These are phyloP conservation scores for Microcebus jonahi DNA, from an alignment of 2,113 vertebrate genomes.

Conservation along the genomic window DNA sequence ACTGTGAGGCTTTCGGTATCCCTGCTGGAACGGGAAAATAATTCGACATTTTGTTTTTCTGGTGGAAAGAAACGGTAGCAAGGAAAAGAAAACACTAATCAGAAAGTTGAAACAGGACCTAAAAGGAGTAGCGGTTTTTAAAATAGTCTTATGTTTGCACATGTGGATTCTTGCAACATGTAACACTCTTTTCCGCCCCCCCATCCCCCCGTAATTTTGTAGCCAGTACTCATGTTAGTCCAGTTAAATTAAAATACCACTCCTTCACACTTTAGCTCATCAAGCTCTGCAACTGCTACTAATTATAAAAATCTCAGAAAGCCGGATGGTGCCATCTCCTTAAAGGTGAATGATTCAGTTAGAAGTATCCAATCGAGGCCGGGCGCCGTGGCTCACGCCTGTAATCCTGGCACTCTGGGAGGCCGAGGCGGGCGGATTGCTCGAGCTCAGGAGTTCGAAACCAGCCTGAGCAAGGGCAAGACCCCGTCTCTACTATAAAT, in stretches of 20 bases:
- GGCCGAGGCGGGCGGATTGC: no score
- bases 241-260: neutral
- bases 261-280: neutral
- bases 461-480: no score
- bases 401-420: no score
- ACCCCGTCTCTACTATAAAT: no score
- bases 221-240: neutral
- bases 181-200: neutral
- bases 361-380: neutral
- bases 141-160: neutral
- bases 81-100: constrained; percentile 25
- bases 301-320: constrained; percentile 35
- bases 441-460: no score
- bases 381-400: no score
- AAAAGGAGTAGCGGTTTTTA: constrained; percentile 19
- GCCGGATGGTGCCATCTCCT: neutral
- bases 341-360: neutral
- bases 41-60: neutral
- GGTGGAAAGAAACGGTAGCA: neutral
- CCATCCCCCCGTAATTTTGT: neutral
- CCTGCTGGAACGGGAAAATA: constrained; percentile 3
- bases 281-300: neutral
- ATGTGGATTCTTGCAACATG: neutral
- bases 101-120: constrained; percentile 41
- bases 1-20: neutral